phyloP scores from a whole-genome alignment of 1,140 invertebrate species.

The Riptortus pedestris region DNA sequence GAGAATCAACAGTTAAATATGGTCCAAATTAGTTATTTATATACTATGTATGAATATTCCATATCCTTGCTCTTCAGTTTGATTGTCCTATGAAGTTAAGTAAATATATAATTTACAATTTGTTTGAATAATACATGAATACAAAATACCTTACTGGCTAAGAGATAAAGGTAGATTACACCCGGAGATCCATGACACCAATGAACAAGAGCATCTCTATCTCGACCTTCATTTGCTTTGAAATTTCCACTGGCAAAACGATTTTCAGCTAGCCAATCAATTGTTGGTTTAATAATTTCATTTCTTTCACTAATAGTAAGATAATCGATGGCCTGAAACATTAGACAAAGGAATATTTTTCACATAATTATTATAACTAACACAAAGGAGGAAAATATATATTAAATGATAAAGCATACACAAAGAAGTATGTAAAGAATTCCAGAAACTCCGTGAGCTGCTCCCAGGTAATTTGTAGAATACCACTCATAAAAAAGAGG shows the following conservation, averaged over 20 bases:
- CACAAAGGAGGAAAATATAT: background rate
- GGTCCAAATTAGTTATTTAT: too few relatives aligned
- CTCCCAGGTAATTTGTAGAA: slow-evolving; percentile 72
- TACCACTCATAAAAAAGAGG: slow-evolving; percentile 81
- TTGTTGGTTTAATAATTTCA: slow-evolving; percentile 46
- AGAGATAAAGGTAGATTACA: slow-evolving; percentile 58
- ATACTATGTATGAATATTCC: too few relatives aligned
- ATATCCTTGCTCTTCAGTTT: too few relatives aligned
- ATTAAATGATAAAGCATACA: slow-evolving; percentile 39
- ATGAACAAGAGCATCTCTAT: slow-evolving; percentile 69
- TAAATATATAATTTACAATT: too few relatives aligned
- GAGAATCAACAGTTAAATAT: too few relatives aligned
- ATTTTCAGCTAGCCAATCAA: slow-evolving; percentile 50
- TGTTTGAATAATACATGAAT: too few relatives aligned
- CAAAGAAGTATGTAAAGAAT: slow-evolving; percentile 73
- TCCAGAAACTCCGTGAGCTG: slow-evolving; percentile 76
- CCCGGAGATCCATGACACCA: slow-evolving; percentile 97
- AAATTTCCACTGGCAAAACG: slow-evolving; percentile 71
- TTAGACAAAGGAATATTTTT: background rate
- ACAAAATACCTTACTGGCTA: slow-evolving; percentile 42
- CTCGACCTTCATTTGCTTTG: slow-evolving; percentile 65
- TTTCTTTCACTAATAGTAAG: slow-evolving; percentile 46
- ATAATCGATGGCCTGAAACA: slow-evolving; percentile 34
- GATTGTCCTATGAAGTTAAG: too few relatives aligned
- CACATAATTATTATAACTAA: background rate